Base-by-base conservation (phyloP, 2,113 vertebrate species). In the Otocyon megalotis region DNA sequence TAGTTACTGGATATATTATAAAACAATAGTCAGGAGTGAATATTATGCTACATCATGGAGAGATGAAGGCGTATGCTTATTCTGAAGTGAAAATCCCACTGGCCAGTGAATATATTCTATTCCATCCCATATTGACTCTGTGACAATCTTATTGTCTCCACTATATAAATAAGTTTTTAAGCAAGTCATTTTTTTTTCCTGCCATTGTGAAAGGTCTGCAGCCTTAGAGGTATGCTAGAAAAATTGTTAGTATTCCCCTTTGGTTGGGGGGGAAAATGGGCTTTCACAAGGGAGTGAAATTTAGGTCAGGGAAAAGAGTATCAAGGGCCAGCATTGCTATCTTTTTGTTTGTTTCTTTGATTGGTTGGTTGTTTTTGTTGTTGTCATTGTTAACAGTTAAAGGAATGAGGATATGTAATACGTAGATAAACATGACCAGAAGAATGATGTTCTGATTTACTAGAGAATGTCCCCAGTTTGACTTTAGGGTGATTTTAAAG, bases 1-100 rank as follows among this genome's bases (percentile, higher is more conserved):
- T 98, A 98, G 90, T 72, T 98, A 97, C 96, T 98, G 97, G 97
- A 93, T 91, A 9, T 97, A 97, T 97, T 95, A 95, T 96, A 98
- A 90, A 97, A 92, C 98, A 97, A 97, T 97, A 97, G 91, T 96
- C 93, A 86, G 0, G 97, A 98, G 90, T 98, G 98, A 98, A 96
- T 98, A 97, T 96, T 90, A 88, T 43, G 90, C 93, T 98, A 60
- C 48, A 43, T 98, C 92, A 32, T 26, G 63, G 53, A 50, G 58
- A 87, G 16, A 30, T n/a, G 80, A 93, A 97, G 63, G 71, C 67
- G 26, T 88, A 43, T 90, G 16, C 54, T 93, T 93, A 67, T 74
- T 97, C 67, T 74, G 69, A 93, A 88, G 85, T 90, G 85, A 91
- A 88, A 95, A 91, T 82, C 95, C 86, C 79, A 92, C 95, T 87